These are phyloP conservation scores for Hyphantria cunea DNA, from an alignment of 1,140 invertebrate species.

Conservation along the genomic window DNA sequence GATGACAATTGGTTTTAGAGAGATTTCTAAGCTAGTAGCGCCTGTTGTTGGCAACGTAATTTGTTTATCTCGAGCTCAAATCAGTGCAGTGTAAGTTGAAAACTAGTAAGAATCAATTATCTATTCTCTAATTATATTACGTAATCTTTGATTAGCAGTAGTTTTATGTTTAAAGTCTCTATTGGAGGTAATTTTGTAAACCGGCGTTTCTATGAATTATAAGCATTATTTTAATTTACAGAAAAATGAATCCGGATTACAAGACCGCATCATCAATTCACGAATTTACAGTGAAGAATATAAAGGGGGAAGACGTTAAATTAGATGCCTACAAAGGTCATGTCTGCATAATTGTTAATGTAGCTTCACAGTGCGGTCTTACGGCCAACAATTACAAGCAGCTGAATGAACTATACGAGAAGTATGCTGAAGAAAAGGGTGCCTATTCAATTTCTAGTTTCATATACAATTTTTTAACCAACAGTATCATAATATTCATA, in stretches of 20 bases:
- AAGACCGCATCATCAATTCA: constrained; percentile 87
- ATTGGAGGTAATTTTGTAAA: neutral
- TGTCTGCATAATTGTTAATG: constrained; percentile 92
- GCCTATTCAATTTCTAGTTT: constrained; percentile 1
- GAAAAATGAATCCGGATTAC: constrained; percentile 75
- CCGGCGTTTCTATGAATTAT: neutral
- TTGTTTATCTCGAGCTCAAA: constrained; percentile 56
- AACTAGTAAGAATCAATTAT: constrained; percentile 1
- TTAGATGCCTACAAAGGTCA: constrained; percentile 89
- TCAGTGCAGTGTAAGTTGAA: constrained; percentile 59
- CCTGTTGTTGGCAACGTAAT: constrained; percentile 53
- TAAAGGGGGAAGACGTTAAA: constrained; percentile 88
- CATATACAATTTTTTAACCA: neutral
- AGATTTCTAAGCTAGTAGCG: constrained; percentile 53
- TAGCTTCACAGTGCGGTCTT: constrained; percentile 94
- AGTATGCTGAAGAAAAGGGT: constrained; percentile 85
- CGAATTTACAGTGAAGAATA: constrained; percentile 89
- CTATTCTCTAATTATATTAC: constrained; percentile 16
- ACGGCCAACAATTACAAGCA: constrained; percentile 92
- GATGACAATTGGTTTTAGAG: constrained; percentile 66
- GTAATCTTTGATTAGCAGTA: constrained; percentile 11
- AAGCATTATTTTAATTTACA: constrained; percentile 33
- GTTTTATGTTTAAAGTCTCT: no score
- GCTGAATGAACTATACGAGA: constrained; percentile 88
- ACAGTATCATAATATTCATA: constrained; percentile 3